These are phyloP conservation scores for Pardosa pseudoannulata DNA, from an alignment of 2,888 invertebrate species.

Conservation along the genomic window DNA sequence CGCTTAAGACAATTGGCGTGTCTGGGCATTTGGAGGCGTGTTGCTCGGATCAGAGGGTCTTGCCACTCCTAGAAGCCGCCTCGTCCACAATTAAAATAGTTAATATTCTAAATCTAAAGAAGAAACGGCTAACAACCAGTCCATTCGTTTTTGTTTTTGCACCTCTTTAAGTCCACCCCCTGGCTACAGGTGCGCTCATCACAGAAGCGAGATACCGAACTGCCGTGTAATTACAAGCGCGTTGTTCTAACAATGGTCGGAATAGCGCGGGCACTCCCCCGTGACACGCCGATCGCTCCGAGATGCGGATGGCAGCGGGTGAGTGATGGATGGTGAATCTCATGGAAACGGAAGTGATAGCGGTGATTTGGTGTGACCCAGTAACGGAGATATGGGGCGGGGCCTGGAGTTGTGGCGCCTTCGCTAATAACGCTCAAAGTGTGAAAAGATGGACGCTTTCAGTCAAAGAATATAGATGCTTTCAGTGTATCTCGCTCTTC, in stretches of 20 bases:
- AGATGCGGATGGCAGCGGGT: neutral
- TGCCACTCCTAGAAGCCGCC: neutral
- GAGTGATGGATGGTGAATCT: neutral
- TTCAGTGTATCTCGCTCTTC: too few relatives aligned
- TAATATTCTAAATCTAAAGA: neutral
- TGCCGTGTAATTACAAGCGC: neutral
- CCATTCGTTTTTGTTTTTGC: neutral
- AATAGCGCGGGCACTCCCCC: neutral
- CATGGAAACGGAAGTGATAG: conserved; percentile 4
- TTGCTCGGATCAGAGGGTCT: neutral
- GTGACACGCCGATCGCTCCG: neutral
- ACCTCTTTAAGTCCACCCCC: conserved; percentile 13
- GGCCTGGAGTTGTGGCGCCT: neutral
- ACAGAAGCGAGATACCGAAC: conserved; percentile 1
- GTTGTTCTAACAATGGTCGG: conserved; percentile 9
- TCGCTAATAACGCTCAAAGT: neutral
- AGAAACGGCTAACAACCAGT: neutral
- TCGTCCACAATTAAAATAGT: neutral
- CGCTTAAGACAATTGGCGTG: too few relatives aligned
- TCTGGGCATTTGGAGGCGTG: neutral
- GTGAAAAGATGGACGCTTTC: neutral
- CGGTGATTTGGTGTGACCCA: neutral
- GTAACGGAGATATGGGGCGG: neutral
- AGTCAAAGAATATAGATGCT: too few relatives aligned
- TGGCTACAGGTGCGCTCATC: neutral